Base-by-base conservation (phyloP, 2,797 vertebrate genomes). In the Pelobates cultripes region DNA sequence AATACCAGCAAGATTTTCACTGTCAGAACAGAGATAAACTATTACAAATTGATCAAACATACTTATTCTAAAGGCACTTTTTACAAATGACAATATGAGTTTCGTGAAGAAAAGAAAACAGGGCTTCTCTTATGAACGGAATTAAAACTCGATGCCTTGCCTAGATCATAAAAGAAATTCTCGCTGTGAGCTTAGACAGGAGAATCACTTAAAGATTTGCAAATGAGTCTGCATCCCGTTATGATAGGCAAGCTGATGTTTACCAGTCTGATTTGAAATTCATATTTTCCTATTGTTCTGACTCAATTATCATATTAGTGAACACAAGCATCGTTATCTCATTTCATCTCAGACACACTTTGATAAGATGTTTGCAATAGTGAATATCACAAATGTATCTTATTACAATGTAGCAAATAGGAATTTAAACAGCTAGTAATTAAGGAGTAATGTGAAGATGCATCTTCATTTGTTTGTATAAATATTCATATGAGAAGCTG, bases 221-320 rank as follows among this genome's bases (percentile, higher is more conserved):
- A 84, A 84, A 84, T 79, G 72, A 84, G 82, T 43, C 66, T 66
- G 70, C 66, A 75, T 79, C 42, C 70, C 14, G 73, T 78, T 75
- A 51, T 53, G 77, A 74, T 68, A 44, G 60, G 51, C 43, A 55
- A 44, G 12, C 40, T 73, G 17, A 69, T 75, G 72, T 71, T 79
- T 75, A 71, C 72, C 82, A 47, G 67, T 79, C 72, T 79, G 77
- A 84, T 84, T 84, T 84, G 82, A 84, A 84, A 84, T 84, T 84
- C 82, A 84, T 84, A 84, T 84, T 84, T 84, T 79, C 63, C 82
- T 70, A 84, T 84, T 84, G 82, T 84, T 84, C 82, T 75, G 72
- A 75, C 82, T 84, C 77, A 79, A 84, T 84, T 84, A 84, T 84
- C 82, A 84, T 84, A 84, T 84, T 84, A 84, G 82, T 61, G 82